Evolutionary conservation across 2,113 vertebrate species (phyloP), one percentile per base, ranked within the genome.

Genomic region (Eulemur macaco): DNA sequence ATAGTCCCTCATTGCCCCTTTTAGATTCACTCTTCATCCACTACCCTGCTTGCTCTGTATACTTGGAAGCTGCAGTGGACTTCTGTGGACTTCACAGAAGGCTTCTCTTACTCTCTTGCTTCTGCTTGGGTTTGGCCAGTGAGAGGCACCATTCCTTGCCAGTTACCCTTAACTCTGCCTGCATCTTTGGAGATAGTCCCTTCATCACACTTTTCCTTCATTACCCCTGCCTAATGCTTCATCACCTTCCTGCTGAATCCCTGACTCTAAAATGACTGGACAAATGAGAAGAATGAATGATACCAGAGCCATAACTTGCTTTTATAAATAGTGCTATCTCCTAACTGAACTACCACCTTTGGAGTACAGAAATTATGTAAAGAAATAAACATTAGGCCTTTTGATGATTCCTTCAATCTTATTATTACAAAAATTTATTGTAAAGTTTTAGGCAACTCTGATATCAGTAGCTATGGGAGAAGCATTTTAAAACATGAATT

Each of bases 401-500:
- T 89, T 90, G 50, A 94, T 34, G 52, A 86, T 3, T 64, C 27
- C 74, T 96, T 86, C 85, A 91, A 81, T 90, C 15, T 80, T 86
- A 78, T 31, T 27, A 85, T 92, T 74, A 71, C n/a, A 92, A 94
- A 96, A 92, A 56, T 74, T 42, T 82, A 88, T 78, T 95, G 31
- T 68, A 86, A 91, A 88, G 69, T 78, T 92, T 97, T 66, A 92
- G 78, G 86, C 47, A 91, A 69, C 83, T 95, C 64, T 76, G 54
- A 85, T 64, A 77, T 60, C 17, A 95, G 71, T 56, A 95, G 20
- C 60, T 83, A 25, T 60, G 31, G 37, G 93, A 50, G 42, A 94
- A 89, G 15, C 31, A 68, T 91, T 97, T 96, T 66, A 47, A 97
- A 94, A 78, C 84, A 87, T 50, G 27, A 89, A 96, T 97, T 86